These are phyloP conservation scores for Nyctibius grandis DNA, from an alignment of 2,797 vertebrate species.

Conservation along the genomic window DNA sequence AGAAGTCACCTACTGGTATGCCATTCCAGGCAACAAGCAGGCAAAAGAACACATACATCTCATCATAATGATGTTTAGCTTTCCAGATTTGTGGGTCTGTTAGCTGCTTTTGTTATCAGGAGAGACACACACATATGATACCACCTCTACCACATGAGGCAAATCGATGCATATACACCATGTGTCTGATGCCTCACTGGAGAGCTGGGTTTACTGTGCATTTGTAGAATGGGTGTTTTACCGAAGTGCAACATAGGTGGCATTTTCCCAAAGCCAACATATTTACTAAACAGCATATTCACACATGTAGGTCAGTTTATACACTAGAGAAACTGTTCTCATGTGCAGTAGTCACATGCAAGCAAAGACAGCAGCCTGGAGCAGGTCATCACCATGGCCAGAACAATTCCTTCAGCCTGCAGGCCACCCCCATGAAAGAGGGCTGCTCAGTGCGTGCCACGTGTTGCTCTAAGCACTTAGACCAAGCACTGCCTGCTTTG, in stretches of 20 bases:
- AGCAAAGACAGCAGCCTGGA: neutral
- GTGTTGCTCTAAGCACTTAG: neutral
- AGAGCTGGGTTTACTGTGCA: neutral
- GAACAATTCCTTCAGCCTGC: neutral
- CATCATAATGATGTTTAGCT: neutral
- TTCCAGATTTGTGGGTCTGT: neutral
- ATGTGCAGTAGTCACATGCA: neutral
- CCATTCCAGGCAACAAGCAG: neutral
- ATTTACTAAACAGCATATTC: neutral
- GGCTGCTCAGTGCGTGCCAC: neutral
- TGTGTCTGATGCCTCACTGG: neutral
- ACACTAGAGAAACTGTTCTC: neutral
- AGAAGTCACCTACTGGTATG: neutral
- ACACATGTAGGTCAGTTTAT: no score
- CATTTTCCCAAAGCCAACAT: neutral
- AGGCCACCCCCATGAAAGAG: neutral
- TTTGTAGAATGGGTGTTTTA: neutral
- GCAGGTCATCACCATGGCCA: neutral
- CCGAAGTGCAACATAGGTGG: neutral
- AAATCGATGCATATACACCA: rapidly evolving
- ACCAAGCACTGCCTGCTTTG: neutral
- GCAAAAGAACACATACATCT: neutral
- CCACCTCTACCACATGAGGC: neutral
- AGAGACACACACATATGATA: neutral
- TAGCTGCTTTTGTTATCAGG: neutral